Evolutionary conservation across 1,140 invertebrate genomes (phyloP), one percentile per base, ranked within the genome.

Genomic region (Drosophila funebris): DNA sequence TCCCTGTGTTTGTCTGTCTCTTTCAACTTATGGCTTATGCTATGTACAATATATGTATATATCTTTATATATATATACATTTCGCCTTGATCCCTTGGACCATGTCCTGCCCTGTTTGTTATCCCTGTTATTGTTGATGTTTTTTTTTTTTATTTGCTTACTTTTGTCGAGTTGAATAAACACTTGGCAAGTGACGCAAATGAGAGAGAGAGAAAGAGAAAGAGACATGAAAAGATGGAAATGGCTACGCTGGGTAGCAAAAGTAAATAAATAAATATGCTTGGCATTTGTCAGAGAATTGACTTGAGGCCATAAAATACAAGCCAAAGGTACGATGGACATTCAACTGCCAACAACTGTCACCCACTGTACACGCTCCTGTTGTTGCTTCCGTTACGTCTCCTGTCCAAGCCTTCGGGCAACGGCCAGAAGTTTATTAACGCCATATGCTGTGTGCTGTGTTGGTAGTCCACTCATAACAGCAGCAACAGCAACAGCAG

Each of bases 261-360:
- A 64, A 88, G 84, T 79, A 88, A 89, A 89, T 89, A 88, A 88
- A 88, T 89, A 88, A 88, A 88, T 88, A 88, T 88, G 84, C 79
- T 89, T 66, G 73, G 76, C 76, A 88, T 88, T 87, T 88, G 83
- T 83, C 84, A 83, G 79, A 69, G 83, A 88, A 88, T 88, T 88
- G 83, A 88, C 83, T 88, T 84, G 79, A 73, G 79, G 84, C 84
- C 79, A 89, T 89, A 89, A 88, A 83, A 77, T 78, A 88, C 75
- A 63, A 87, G 63, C 70, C 70, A 70, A 53, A 77, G 72, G 78
- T 77, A 67, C 73, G 52, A 66, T 76, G 72, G 60, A 76, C 63
- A 63, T 33, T 41, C 50, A 36, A 58, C 46, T 57, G 37, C 31
- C 44, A 16, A 41, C 50, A 37, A 63, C 60, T 22, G 58, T 31